Base-by-base conservation (phyloP, 2,888 invertebrate species). In the Rhogogaster chlorosoma region DNA sequence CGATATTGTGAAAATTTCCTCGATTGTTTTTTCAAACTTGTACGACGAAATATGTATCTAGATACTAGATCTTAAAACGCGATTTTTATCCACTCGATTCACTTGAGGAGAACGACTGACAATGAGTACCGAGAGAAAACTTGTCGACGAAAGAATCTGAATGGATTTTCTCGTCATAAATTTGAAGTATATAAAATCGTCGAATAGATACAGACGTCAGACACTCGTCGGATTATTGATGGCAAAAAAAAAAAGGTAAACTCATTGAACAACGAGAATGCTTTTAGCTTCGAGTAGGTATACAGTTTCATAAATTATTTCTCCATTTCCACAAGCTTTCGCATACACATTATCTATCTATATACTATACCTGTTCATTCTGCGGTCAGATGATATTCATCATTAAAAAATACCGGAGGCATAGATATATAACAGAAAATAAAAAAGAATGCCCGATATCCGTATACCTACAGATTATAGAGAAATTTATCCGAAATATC, bases 261-360 rank as follows among this genome's bases (percentile, higher is more conserved):
- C 10, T n/a, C 38, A 78, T 32, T n/a, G 61, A 36, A 26, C 18
- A 61, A 15, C n/a, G 26, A 36, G 80, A 49, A 80, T 80, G 80
- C 80, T 61, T 80, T 61, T 80, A 80, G 36, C 80, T 42, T 77
- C 80, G n/a, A 57, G 80, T 61, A 61, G 18, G 77, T 77, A 67
- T 71, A 32, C 6, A 32, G 67, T 67, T 61, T 80, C 22, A 38
- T 22, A 38, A 80, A 61, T 61, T 29, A 61, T 38, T 61, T 61
- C 26, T 80, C 38, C 22, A 80, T 80, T 61, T 80, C 15, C 32
- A n/a, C 9, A 9, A 36, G 9, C 9, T 32, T 32, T n/a, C 15
- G n/a, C 36, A 70, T 36, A 49, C 1, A 49, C 18, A 45, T 32
- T 67, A 67, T 18, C 32, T 22, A 67, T 15, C 32, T 32, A 36